Base-by-base conservation (phyloP, 2,888 invertebrate genomes). In the Drosophila anceps region DNA sequence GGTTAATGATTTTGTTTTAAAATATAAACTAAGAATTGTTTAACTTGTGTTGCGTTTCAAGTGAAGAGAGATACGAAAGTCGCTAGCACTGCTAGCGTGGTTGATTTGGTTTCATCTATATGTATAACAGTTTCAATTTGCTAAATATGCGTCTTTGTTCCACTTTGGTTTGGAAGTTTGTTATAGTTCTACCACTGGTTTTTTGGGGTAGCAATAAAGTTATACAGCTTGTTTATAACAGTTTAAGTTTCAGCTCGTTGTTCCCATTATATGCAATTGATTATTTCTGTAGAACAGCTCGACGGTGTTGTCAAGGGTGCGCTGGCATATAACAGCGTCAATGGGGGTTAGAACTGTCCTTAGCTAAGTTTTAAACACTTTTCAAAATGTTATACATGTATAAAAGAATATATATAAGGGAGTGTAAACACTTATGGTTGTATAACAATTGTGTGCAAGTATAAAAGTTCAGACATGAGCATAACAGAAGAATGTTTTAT, bases 21-120 rank as follows among this genome's bases (percentile, higher is more conserved):
- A 50, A 50, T 48, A 31, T 24, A 18, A 55, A 39, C 13, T 59
- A 53, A 44, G 18, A 15, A 50, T 46, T 57, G 12, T 46, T 27
- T n/a, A 50, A 50, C 0, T 18, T 33, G 7, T 4, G 12, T 13
- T 50, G 31, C 8, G 37, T n/a, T n/a, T 37, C 4, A 37, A 27
- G 31, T 50, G 18, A 4, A 15, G 44, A 27, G 8, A 9, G 18
- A 13, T 58, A 27, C 27, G 13, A 1, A 37, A 12, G 4, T 39
- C 0, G 37, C n/a, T 37, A 18, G 31, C 12, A 35, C 0, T 6
- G 7, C 6, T 53, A 12, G 20, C 29, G 15, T 18, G n/a, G n/a
- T 27, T 27, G 44, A 24, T 15, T 8, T 8, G 8, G 44, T 0
- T 10, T 13, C 13, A 35, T 15, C 1, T 24, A 20, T 51, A 15